Evolutionary conservation across 2,888 invertebrate genomes (phyloP).

Genomic region (Siphonodentalium dalli): DNA sequence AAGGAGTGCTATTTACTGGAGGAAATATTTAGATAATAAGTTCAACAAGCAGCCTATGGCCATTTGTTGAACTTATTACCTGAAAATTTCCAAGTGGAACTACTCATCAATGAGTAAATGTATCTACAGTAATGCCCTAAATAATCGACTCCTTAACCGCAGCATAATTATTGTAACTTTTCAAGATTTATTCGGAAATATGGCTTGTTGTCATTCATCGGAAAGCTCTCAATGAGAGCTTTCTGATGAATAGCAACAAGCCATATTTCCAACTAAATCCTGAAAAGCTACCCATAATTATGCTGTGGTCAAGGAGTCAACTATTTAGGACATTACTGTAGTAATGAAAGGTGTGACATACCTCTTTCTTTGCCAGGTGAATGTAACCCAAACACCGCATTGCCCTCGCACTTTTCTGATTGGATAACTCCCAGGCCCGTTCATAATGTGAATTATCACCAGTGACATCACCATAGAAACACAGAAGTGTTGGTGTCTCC

Average conservation of each 20-base stretch:
- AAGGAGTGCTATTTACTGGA: too few relatives aligned
- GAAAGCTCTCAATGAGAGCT: not conserved
- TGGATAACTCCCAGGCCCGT: constrained; percentile 90
- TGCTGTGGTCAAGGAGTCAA: not conserved
- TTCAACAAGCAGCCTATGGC: too few relatives aligned
- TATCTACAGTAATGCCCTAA: too few relatives aligned
- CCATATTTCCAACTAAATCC: not conserved
- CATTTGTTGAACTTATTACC: too few relatives aligned
- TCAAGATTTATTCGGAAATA: too few relatives aligned
- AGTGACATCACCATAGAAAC: constrained; percentile 87
- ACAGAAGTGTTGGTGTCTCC: constrained; percentile 86
- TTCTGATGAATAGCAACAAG: not conserved
- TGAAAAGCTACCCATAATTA: not conserved
- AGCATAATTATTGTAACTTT: too few relatives aligned
- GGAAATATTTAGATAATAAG: too few relatives aligned
- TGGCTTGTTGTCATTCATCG: not conserved
- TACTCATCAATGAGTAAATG: too few relatives aligned
- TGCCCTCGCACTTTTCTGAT: constrained; percentile 80
- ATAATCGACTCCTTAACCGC: too few relatives aligned
- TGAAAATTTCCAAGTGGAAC: too few relatives aligned
- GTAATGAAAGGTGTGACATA: constrained; percentile 31
- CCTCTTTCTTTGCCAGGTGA: constrained; percentile 57
- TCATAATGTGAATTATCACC: constrained; percentile 82
- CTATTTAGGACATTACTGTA: not conserved
- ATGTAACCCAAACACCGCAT: constrained; percentile 84